These are phyloP conservation scores for Channa argus DNA, from an alignment of 2,113 vertebrate genomes.

Conservation along the genomic window DNA sequence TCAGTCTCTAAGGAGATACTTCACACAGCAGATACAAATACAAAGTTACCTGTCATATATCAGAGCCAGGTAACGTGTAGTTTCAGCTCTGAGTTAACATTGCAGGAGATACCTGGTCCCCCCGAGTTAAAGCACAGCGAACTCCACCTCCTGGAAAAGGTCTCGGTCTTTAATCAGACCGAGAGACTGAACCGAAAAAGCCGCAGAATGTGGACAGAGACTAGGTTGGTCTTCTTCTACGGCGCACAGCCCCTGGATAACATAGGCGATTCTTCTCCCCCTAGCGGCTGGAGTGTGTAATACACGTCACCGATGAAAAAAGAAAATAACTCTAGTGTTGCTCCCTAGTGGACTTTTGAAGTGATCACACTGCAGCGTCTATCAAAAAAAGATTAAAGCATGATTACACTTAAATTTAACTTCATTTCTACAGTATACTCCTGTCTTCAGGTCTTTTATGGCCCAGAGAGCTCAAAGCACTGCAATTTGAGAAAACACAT, in stretches of 20 bases:
- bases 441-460: too few species aligned
- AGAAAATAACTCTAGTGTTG: neutral
- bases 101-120: conserved; percentile 43
- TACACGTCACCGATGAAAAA: neutral
- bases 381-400: neutral
- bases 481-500: too few species aligned
- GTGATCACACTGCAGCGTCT: neutral
- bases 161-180: conserved; percentile 30
- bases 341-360: conserved; percentile 12
- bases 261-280: neutral
- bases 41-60: conserved; percentile 71
- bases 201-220: conserved; percentile 64
- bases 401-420: neutral
- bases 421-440: too few species aligned
- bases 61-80: conserved; percentile 24
- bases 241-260: rapidly evolving
- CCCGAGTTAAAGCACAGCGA: conserved; percentile 28
- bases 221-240: conserved; percentile 50
- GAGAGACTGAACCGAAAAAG: conserved; percentile 51
- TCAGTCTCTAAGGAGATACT: neutral
- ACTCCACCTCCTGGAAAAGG: conserved; percentile 35
- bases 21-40: neutral
- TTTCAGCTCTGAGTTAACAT: conserved; percentile 68
- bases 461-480: too few species aligned
- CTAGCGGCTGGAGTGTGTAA: conserved; percentile 3